These are phyloP conservation scores for Petrosia ficiformis DNA, from an alignment of 37 sponge, comb jelly and placozoan species.

Conservation along the genomic window DNA sequence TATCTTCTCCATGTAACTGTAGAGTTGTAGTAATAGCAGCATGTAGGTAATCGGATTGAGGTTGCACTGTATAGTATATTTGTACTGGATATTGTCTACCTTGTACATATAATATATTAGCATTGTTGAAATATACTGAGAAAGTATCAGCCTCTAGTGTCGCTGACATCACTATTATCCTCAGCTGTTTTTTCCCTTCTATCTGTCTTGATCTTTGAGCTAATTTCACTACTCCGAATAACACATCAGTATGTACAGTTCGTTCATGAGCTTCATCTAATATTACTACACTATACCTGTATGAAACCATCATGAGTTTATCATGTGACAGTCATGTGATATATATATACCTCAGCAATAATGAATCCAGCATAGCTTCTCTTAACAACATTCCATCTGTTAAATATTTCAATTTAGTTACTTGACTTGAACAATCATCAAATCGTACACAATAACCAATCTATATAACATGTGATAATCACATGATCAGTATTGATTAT, in stretches of 20 bases:
- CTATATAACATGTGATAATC: conserved; percentile 23
- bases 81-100: conserved; percentile 89
- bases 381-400: conserved; percentile 96
- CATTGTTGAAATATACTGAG: conserved; percentile 78
- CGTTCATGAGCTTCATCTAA: conserved; percentile 97
- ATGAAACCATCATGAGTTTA: not conserved
- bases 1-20: conserved; percentile 77
- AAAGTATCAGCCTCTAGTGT: conserved; percentile 86
- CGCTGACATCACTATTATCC: conserved; percentile 91
- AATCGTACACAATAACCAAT: conserved; percentile 92
- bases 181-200: conserved; percentile 21
- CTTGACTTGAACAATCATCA: conserved; percentile 76
- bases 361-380: conserved; percentile 84
- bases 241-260: conserved; percentile 91
- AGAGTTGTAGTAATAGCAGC: conserved; percentile 77
- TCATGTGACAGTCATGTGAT: not conserved
- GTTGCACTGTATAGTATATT: conserved; percentile 53
- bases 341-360: conserved; percentile 55
- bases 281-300: conserved; percentile 72
- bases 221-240: conserved; percentile 91
- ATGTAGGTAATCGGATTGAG: conserved; percentile 86
- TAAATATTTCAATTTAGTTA: conserved; percentile 76
- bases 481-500: not conserved
- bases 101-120: conserved; percentile 89
- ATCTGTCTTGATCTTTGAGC: conserved; percentile 59